Evolutionary conservation across 1,140 invertebrate genomes (phyloP), one percentile per base, ranked within the genome.

Genomic region (Oppia nitens): DNA sequence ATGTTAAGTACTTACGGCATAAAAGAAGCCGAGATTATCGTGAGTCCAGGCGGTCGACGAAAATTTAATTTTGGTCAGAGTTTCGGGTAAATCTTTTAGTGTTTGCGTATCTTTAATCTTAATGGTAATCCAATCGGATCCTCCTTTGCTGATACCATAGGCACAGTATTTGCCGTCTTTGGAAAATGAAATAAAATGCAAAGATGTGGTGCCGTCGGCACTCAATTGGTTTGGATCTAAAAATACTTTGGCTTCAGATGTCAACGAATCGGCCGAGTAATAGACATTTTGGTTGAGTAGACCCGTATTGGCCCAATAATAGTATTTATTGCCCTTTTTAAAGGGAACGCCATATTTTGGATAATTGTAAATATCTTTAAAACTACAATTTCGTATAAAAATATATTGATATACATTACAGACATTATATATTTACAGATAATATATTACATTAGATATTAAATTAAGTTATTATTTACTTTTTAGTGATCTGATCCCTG

Each of bases 241-340:
- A 72, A 98, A 98, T n/a, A 93, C 81, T 64, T 74, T 75, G 2
- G 85, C 77, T n/a, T 52, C 47, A 27, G 77, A 79, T 29, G 84
- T 77, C 57, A 96, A 71, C 3, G 78, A 76, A 63, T 91, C 83
- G 77, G 91, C 86, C 11, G 90, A 80, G 74, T 95, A 98, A 59
- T 95, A 72, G 9, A 98, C 92, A 77, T 90, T 89, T 71, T 96
- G 91, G 71, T 95, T 94, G 73, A 95, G 90, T 24, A 96, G 75
- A n/a, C 94, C 95, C 27, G 84, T 82, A 71, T 98, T 98, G 73
- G 85, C 84, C 64, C 82, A 87, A 72, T 88, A 94, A 71, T 89
- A 98, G 71, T 93, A 98, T 70, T 81, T 79, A 60, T 83, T 74
- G 14, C 92, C 91, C 67, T 83, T 77, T 67, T 79, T 81, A 63